These are phyloP conservation scores for Macquaria australasica DNA, from an alignment of 2,113 vertebrate genomes.

Conservation along the genomic window DNA sequence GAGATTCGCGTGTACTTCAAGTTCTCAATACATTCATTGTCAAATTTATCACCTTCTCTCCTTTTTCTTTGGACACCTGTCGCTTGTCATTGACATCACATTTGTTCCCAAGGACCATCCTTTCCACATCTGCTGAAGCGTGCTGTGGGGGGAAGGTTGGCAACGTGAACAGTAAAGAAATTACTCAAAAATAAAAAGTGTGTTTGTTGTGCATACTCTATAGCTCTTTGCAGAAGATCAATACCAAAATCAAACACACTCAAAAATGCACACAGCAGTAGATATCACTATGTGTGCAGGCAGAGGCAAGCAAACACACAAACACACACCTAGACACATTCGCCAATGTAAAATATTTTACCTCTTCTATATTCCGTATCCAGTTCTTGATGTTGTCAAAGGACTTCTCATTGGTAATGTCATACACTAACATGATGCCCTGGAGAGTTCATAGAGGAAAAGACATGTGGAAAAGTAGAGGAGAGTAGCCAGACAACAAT, in stretches of 20 bases:
- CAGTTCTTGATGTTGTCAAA: slow-evolving; percentile 99
- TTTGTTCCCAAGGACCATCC: slow-evolving; percentile 99
- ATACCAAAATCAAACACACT: not conserved
- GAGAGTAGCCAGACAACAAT: not conserved
- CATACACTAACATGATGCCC: slow-evolving; percentile 98
- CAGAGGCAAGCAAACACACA: not conserved
- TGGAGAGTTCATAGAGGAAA: slow-evolving; percentile 58
- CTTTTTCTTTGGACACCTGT: slow-evolving; percentile 96
- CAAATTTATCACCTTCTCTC: slow-evolving; percentile 88
- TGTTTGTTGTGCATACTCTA: not conserved
- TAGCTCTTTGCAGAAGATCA: not conserved
- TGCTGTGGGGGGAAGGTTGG: slow-evolving; percentile 82
- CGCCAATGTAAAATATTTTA: slow-evolving; percentile 62
- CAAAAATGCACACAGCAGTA: not conserved
- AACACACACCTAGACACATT: not conserved
- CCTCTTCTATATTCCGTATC: slow-evolving; percentile 98
- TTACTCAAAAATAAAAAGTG: not conserved
- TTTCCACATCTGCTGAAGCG: slow-evolving; percentile 96
- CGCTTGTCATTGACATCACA: slow-evolving; percentile 98
- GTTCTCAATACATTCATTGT: slow-evolving; percentile 27
- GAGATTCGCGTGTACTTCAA: not conserved
- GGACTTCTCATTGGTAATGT: slow-evolving; percentile 97
- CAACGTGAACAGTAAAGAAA: not conserved
- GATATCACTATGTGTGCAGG: not conserved
- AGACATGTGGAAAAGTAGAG: not conserved